phyloP scores from a whole-genome alignment of 2,113 vertebrate species.

The Oriolus oriolus region DNA sequence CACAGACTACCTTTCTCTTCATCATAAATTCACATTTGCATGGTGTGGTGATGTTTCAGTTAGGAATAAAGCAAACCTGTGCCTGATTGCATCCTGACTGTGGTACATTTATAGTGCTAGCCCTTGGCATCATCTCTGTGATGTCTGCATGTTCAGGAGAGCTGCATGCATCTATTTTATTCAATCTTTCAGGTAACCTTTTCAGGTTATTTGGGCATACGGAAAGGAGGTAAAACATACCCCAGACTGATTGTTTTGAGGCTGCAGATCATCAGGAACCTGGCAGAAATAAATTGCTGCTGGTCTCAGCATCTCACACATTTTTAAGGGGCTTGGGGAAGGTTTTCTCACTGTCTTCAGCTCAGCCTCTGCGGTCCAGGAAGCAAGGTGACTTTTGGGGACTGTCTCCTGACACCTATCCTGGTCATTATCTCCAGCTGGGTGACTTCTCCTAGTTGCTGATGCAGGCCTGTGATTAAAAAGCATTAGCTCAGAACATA shows the following conservation, averaged over 20 bases:
- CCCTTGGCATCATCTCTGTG: not conserved
- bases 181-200: not conserved
- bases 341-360: not conserved
- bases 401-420: not conserved
- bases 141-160: not conserved
- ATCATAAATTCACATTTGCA: not conserved
- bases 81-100: not conserved
- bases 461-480: slow-evolving; percentile 18
- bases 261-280: not conserved
- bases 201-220: not conserved
- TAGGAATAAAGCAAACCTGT: not conserved
- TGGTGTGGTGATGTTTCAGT: not conserved
- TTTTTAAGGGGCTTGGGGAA: not conserved
- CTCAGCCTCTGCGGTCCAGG: not conserved
- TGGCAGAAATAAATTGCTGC: not conserved
- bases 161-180: not conserved
- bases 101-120: not conserved
- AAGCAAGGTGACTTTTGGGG: slow-evolving; percentile 15
- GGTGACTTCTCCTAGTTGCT: not conserved
- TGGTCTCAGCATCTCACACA: not conserved
- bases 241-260: not conserved
- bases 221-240: not conserved
- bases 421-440: not conserved
- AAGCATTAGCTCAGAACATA: not conserved
- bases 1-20: not conserved